A percentile compares a stretch with the other conserved stretches of the same genome.
These are phyloP conservation scores for Enteromius argenteus DNA, from an alignment of 2,797 vertebrate species.

Conservation along the genomic window DNA sequence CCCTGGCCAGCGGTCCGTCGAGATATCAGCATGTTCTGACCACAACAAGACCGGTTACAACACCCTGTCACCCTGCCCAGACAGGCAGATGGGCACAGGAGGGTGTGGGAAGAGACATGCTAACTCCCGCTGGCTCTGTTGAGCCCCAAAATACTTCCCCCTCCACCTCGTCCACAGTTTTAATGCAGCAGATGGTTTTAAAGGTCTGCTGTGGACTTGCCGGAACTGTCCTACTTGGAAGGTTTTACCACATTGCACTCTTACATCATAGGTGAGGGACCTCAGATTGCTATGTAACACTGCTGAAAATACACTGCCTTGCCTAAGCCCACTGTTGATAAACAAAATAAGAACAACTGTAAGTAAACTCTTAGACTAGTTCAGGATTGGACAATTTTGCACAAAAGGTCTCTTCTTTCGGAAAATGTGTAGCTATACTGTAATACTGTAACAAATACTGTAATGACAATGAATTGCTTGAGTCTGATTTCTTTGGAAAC, in stretches of 20 bases:
- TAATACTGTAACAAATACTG: not conserved
- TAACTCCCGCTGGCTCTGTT: constrained; percentile 34
- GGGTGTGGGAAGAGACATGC: constrained; percentile 19
- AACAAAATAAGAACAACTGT: constrained; percentile 49
- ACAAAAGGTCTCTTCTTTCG: not conserved
- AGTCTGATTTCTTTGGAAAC: constrained; percentile 28
- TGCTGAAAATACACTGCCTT: constrained; percentile 35
- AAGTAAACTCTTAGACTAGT: constrained; percentile 16
- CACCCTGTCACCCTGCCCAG: constrained; percentile 56
- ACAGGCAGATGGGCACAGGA: constrained; percentile 54
- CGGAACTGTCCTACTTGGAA: constrained; percentile 52
- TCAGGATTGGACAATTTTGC: not conserved
- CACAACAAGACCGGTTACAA: constrained; percentile 38
- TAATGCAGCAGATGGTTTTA: constrained; percentile 35
- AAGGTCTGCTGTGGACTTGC: constrained; percentile 26
- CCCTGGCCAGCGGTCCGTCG: constrained; percentile 57
- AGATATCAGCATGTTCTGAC: constrained; percentile 36
- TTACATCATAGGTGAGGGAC: constrained; percentile 45
- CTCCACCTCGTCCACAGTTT: constrained; percentile 4
- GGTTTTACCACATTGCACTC: constrained; percentile 21
- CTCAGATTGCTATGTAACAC: constrained; percentile 27
- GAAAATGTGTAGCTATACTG: not conserved
- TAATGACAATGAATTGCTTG: constrained; percentile 13
- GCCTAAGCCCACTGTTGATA: constrained; percentile 55
- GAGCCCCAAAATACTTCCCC: constrained; percentile 39